Evolutionary conservation across 2,797 vertebrate species (phyloP).

Genomic region (Chelonia mydas): DNA sequence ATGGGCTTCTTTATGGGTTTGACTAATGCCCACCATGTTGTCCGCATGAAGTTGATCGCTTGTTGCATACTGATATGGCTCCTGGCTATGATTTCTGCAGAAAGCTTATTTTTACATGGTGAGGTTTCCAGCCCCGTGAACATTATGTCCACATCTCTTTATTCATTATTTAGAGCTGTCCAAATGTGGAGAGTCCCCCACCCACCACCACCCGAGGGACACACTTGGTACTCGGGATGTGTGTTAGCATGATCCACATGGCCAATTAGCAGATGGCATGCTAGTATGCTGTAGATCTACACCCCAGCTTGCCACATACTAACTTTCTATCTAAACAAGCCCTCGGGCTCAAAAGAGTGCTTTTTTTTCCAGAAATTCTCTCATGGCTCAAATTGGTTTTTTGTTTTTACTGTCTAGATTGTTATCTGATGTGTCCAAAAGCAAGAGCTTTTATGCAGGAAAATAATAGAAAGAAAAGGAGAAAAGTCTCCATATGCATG

Average conservation of each 20-base stretch:
- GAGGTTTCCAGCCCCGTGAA: not conserved
- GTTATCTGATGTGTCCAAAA: not conserved
- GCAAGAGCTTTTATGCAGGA: not conserved
- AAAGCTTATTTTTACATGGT: not conserved
- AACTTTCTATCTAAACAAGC: not conserved
- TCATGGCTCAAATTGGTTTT: not conserved
- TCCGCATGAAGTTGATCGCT: not conserved
- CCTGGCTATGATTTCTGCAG: not conserved
- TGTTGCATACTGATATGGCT: not conserved
- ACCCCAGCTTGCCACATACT: not conserved
- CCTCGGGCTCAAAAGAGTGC: not conserved
- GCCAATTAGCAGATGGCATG: not conserved
- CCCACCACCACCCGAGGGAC: not conserved
- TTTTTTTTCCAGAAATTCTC: not conserved
- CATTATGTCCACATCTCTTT: not conserved
- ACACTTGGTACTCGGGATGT: not conserved
- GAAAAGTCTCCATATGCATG: rapidly evolving
- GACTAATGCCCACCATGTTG: not conserved
- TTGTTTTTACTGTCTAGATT: not conserved
- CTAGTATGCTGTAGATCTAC: not conserved
- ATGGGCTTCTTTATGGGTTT: not conserved
- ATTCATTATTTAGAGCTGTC: not conserved
- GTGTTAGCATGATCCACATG: not conserved
- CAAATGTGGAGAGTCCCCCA: not conserved
- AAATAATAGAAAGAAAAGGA: not conserved